phyloP scores from a whole-genome alignment of 1,140 invertebrate species.

The Zaprionus ornatus region DNA sequence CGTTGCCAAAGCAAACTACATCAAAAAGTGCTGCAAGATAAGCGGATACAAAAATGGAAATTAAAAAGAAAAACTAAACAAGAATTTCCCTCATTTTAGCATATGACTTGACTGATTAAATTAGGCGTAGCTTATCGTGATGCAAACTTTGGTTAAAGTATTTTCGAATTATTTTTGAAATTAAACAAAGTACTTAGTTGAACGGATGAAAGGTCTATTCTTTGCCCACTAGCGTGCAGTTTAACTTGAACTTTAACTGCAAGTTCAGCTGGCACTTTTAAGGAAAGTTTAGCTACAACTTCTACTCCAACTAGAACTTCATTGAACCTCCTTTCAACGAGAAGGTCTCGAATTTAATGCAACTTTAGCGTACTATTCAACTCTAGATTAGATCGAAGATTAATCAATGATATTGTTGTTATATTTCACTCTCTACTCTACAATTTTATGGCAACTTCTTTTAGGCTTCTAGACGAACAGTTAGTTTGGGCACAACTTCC shows the following conservation, averaged over 20 bases:
- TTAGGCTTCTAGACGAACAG: too few relatives aligned
- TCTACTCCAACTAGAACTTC: too few relatives aligned
- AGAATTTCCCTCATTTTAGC: neutral
- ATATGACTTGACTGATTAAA: slow-evolving; percentile 1
- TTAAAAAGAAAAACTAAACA: slow-evolving; percentile 1
- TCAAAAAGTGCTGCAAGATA: slow-evolving; percentile 1
- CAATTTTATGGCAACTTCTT: too few relatives aligned
- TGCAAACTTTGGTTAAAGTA: neutral
- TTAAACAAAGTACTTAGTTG: neutral
- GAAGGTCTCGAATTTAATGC: too few relatives aligned
- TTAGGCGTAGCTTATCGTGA: neutral
- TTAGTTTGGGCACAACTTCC: too few relatives aligned
- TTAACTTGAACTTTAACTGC: neutral
- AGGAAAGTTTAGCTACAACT: too few relatives aligned
- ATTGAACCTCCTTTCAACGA: too few relatives aligned
- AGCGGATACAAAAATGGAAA: neutral
- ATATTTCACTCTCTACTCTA: too few relatives aligned
- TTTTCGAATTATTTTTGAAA: neutral
- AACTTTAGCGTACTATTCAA: too few relatives aligned
- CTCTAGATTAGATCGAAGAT: too few relatives aligned
- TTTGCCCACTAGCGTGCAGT: too few relatives aligned
- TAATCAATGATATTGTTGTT: too few relatives aligned
- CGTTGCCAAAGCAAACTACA: slow-evolving; percentile 1
- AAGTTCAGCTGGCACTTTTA: neutral
- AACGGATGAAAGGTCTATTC: neutral